Evolutionary conservation across 2,888 invertebrate genomes (phyloP).

Genomic region (Synanthedon formicaeformis): DNA sequence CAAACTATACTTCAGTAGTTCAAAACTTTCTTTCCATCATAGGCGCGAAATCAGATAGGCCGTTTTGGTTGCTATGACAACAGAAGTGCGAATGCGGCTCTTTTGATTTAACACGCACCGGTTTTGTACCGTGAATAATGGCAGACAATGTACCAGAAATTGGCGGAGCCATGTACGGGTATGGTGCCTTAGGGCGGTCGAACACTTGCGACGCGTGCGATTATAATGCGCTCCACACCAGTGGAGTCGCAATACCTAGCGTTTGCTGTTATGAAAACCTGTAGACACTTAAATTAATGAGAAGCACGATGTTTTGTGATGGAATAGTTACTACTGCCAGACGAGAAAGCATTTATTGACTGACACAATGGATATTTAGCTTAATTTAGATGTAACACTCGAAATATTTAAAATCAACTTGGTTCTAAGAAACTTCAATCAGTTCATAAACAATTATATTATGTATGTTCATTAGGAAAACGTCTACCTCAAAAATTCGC

Average conservation of each 20-base stretch:
- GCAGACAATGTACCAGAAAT: conserved; percentile 21
- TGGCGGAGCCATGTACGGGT: conserved; percentile 24
- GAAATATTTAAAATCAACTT: too few relatives aligned
- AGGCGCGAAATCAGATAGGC: conserved; percentile 51
- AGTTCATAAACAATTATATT: too few relatives aligned
- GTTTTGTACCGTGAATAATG: conserved; percentile 34
- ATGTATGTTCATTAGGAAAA: too few relatives aligned
- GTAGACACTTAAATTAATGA: too few relatives aligned
- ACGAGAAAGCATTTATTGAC: too few relatives aligned
- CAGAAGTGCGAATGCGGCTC: conserved; percentile 44
- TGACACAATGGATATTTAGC: too few relatives aligned
- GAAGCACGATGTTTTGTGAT: too few relatives aligned
- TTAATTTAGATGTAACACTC: too few relatives aligned
- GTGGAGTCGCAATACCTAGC: background rate
- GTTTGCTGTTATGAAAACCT: too few relatives aligned
- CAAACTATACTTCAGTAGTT: background rate
- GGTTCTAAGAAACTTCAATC: too few relatives aligned
- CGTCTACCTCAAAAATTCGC: too few relatives aligned
- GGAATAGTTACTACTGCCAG: too few relatives aligned
- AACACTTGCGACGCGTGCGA: background rate
- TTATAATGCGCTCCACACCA: background rate
- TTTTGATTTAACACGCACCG: conserved; percentile 48
- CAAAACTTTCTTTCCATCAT: conserved; percentile 26
- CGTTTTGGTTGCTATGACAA: conserved; percentile 38
- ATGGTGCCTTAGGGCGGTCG: background rate